A percentile compares a stretch with the other conserved stretches of the same genome.
Evolutionary conservation across 2,888 invertebrate species (phyloP).

Genomic region (Ptychoptera contaminata): DNA sequence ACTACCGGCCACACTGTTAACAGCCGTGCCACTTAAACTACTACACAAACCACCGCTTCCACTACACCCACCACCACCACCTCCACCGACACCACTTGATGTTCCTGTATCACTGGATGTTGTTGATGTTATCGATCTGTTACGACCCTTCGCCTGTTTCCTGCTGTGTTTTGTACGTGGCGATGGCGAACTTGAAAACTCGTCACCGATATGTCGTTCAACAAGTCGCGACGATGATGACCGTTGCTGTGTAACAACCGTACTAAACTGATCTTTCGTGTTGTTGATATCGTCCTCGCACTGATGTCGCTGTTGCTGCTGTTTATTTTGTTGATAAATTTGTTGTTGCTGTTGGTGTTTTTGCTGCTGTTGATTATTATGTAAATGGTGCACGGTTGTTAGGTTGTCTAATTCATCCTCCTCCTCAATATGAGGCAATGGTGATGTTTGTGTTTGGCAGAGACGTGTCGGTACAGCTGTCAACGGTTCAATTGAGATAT

Average conservation of each 20-base stretch:
- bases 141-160: conserved; percentile 28
- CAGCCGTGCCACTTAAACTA: conserved; percentile 18
- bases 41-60: conserved; percentile 7
- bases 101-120: conserved; percentile 24
- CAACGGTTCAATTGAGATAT: conserved; percentile 13
- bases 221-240: neutral
- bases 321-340: conserved; percentile 24
- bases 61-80: neutral
- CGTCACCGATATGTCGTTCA: conserved; percentile 11
- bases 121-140: conserved; percentile 20
- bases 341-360: conserved; percentile 31
- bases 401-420: conserved; percentile 44
- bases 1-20: conserved; percentile 16
- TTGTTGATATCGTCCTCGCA: no score
- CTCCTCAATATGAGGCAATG: conserved; percentile 68
- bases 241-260: no score
- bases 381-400: conserved; percentile 22
- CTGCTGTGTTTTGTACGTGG: conserved; percentile 29
- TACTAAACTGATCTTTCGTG: no score
- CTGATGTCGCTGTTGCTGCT: conserved; percentile 11
- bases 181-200: conserved; percentile 25
- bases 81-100: conserved; percentile 10
- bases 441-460: conserved; percentile 46
- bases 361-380: conserved; percentile 36
- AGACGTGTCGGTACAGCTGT: conserved; percentile 25